Evolutionary conservation across 2,888 invertebrate genomes (phyloP).

Genomic region (Plebejus argus): DNA sequence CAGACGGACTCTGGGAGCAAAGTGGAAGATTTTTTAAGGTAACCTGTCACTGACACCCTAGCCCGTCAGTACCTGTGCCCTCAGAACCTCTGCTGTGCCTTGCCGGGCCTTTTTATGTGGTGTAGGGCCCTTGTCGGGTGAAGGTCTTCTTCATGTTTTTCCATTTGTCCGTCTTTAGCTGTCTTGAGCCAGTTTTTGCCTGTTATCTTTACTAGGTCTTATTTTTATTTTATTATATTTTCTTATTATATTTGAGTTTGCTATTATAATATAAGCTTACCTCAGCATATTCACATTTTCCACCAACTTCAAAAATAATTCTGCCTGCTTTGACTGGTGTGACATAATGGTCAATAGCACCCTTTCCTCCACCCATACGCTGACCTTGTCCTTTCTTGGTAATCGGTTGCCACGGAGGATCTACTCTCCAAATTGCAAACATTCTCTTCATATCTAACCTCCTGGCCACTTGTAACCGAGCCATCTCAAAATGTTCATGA

Average conservation of each 20-base stretch:
- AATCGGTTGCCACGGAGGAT: conserved; percentile 97
- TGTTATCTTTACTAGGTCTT: too few relatives aligned
- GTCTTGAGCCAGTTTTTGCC: too few relatives aligned
- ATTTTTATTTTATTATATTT: too few relatives aligned
- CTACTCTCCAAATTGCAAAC: conserved; percentile 97
- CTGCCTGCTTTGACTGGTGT: conserved; percentile 95
- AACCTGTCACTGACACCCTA: too few relatives aligned
- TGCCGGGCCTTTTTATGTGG: too few relatives aligned
- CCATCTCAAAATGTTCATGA: conserved; percentile 93
- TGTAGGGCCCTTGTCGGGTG: too few relatives aligned
- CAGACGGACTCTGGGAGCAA: too few relatives aligned
- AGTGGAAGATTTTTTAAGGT: too few relatives aligned
- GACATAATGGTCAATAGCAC: conserved; percentile 95
- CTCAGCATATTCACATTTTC: conserved; percentile 92
- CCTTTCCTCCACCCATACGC: conserved; percentile 98
- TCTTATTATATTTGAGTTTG: not conserved
- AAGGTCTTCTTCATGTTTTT: too few relatives aligned
- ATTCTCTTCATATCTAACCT: conserved; percentile 89
- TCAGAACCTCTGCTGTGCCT: too few relatives aligned
- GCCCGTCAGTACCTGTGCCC: too few relatives aligned
- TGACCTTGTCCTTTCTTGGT: conserved; percentile 94
- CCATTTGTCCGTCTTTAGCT: too few relatives aligned
- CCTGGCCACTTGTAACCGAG: conserved; percentile 88
- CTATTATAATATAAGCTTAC: conserved; percentile 59
- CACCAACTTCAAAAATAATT: conserved; percentile 96